Percentiles rank a stretch among this genome's conserved stretches.
Conservation (phyloP, 2,113 vertebrate genomes). For the Coptodon bakossiorum region DNA sequence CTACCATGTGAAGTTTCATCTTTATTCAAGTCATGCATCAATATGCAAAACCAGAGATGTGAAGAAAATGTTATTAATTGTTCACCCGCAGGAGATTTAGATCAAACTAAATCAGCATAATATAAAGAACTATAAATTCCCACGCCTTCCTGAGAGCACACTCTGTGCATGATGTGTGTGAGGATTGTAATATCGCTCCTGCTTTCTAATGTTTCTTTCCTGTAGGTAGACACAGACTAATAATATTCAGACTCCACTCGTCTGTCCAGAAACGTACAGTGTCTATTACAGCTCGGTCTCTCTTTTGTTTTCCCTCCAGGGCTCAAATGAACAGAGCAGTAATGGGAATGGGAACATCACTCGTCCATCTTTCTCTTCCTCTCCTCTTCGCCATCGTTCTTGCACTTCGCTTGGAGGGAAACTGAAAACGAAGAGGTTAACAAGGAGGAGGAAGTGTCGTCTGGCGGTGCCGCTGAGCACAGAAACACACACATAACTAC, state of each 20-base stretch:
- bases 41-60: background rate
- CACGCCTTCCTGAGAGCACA: background rate
- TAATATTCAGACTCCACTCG: conserved; percentile 12
- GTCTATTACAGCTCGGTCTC: background rate
- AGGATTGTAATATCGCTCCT: background rate
- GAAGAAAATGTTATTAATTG: conserved; percentile 4
- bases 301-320: background rate
- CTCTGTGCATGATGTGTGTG: background rate
- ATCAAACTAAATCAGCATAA: background rate
- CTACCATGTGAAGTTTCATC: conserved; percentile 18
- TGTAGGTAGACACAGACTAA: conserved; percentile 6
- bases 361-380: conserved; percentile 2
- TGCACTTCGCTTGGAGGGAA: background rate
- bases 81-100: conserved; percentile 14
- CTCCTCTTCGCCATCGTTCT: background rate
- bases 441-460: background rate
- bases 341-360: conserved; percentile 28
- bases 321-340: conserved; percentile 21
- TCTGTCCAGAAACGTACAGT: conserved; percentile 9
- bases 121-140: background rate
- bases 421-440: background rate
- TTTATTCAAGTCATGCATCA: background rate
- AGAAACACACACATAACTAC: background rate
- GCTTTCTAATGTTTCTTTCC: background rate
- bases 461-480: background rate